Conservation (phyloP, 2,797 vertebrate genomes). For the Neosalanx taihuensis region DNA sequence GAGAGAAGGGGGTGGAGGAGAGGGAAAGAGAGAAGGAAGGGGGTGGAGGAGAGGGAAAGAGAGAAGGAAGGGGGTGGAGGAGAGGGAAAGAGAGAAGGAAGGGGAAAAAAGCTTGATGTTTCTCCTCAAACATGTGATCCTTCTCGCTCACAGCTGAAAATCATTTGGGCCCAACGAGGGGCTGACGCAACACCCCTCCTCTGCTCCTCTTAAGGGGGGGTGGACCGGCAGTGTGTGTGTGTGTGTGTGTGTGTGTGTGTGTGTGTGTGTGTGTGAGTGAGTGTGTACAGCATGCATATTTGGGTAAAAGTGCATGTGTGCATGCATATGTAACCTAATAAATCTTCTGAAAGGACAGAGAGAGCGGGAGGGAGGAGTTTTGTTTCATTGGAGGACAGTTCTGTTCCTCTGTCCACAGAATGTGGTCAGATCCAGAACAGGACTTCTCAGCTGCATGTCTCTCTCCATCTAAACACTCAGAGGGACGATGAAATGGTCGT, state of each 20-base stretch:
- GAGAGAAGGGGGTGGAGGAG: slow-evolving; percentile 8
- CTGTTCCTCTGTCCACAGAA: too few relatives aligned
- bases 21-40: slow-evolving; percentile 12
- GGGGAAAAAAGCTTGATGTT: slow-evolving; percentile 58
- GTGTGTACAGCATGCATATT: background rate
- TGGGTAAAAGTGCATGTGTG: too few relatives aligned
- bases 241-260: background rate
- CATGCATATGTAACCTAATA: too few relatives aligned
- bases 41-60: slow-evolving; percentile 13
- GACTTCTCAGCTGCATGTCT: slow-evolving; percentile 11
- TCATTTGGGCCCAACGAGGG: slow-evolving; percentile 70
- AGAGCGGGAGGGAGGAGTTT: slow-evolving; percentile 17
- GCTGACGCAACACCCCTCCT: slow-evolving; percentile 53
- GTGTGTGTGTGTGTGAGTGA: background rate
- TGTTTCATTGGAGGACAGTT: too few relatives aligned
- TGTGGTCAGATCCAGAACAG: too few relatives aligned
- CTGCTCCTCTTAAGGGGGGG: slow-evolving; percentile 19
- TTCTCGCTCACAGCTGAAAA: slow-evolving; percentile 76
- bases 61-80: slow-evolving; percentile 1
- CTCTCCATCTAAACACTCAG: slow-evolving; percentile 28
- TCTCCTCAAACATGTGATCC: slow-evolving; percentile 73
- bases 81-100: slow-evolving; percentile 2
- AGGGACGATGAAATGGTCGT: slow-evolving; percentile 51
- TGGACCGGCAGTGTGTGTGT: background rate
- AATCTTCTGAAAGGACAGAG: background rate